These are phyloP conservation scores for Boloria selene DNA, from an alignment of 2,888 invertebrate species.

Conservation along the genomic window DNA sequence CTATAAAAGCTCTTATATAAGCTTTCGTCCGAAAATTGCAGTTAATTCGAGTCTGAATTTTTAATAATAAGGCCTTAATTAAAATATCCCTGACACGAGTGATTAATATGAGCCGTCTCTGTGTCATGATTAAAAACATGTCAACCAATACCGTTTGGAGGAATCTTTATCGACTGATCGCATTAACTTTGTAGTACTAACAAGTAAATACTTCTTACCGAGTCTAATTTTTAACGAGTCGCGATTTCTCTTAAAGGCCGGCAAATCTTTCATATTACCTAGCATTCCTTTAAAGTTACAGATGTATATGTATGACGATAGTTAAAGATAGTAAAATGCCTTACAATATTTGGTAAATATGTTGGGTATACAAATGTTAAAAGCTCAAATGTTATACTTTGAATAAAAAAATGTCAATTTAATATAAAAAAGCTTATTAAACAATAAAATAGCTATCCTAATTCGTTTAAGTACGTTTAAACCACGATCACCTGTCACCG, in stretches of 20 bases:
- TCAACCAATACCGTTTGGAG: constrained; percentile 48
- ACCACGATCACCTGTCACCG: constrained; percentile 34
- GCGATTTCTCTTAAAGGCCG: no score
- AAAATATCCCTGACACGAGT: constrained; percentile 67
- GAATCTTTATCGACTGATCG: constrained; percentile 17
- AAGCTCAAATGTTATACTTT: no score
- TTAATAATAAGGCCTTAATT: constrained; percentile 77
- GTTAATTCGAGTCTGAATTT: constrained; percentile 65
- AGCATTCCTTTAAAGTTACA: no score
- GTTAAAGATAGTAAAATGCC: no score
- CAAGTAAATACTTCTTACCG: not conserved
- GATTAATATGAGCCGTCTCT: constrained; percentile 69
- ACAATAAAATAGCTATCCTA: constrained; percentile 2
- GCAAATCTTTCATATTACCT: no score
- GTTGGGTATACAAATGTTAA: no score
- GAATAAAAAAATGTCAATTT: not conserved
- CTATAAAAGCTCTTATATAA: constrained; percentile 46
- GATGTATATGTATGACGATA: no score
- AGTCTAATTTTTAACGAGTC: no score
- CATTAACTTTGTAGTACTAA: not conserved
- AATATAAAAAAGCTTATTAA: not conserved
- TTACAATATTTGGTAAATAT: no score
- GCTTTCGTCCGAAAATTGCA: constrained; percentile 67
- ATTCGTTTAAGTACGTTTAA: constrained; percentile 14
- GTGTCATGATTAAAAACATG: constrained; percentile 70